Conservation (phyloP, 2,797 vertebrate species). For the Manis pentadactyla region DNA sequence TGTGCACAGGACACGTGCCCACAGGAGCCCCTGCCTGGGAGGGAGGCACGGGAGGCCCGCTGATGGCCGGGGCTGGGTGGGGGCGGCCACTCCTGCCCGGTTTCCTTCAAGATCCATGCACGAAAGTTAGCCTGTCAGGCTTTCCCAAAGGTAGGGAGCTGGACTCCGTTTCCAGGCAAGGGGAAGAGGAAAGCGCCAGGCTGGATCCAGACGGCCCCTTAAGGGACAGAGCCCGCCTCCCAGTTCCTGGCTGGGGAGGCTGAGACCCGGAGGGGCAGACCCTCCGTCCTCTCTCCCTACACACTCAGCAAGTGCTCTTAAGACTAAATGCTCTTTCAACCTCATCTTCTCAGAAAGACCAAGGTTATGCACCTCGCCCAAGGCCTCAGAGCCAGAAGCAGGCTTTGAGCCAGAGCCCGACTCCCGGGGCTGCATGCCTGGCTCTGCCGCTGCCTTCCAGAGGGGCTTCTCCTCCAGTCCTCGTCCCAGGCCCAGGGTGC, state of each 20-base stretch:
- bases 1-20: accelerated
- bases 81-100: no score
- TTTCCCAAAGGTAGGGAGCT: not conserved
- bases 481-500: accelerated
- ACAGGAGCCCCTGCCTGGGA: not conserved
- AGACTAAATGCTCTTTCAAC: not conserved
- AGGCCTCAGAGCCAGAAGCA: not conserved
- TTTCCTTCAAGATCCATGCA: not conserved
- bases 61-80: accelerated
- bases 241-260: not conserved
- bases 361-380: not conserved
- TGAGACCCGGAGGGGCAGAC: not conserved
- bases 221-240: not conserved
- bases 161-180: not conserved
- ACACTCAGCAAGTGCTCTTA: not conserved
- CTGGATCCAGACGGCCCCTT: not conserved
- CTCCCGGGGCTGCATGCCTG: not conserved
- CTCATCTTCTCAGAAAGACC: not conserved
- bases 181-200: not conserved
- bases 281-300: not conserved
- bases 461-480: not conserved
- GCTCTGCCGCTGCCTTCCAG: no score
- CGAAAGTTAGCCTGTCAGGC: not conserved
- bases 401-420: not conserved
- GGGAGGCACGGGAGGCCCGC: accelerated